Base-by-base conservation (phyloP, 1,140 invertebrate genomes). In the Berghia stephanieae region DNA sequence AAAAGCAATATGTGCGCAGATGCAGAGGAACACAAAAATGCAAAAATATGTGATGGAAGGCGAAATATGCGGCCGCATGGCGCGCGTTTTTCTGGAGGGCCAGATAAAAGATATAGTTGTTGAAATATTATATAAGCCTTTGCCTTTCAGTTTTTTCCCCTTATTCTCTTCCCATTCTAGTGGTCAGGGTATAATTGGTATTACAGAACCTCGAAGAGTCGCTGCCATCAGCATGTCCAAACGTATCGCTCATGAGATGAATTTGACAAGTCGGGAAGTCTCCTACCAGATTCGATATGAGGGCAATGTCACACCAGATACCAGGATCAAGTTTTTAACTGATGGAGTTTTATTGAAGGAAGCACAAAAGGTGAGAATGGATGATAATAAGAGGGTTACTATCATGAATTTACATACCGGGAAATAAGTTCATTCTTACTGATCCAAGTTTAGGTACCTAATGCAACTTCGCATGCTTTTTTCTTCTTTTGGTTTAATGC, bases 271-370 rank as follows among this genome's bases (percentile, higher is more conserved):
- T 42, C 91, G 93, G 85, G 92, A 95, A 86, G 95, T 99, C 4
- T 98, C 96, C 0, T 99, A 99, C 90, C 92, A 92, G 85, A 99
- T 99, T 88, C 91, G 98, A 79, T 99, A 98, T 89, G 97, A 99
- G 88, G 97, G 97, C 40, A 99, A 98, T 88, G 93, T 93, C 3
- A 95, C 93, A 0, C 92, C 93, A 8, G 92, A 95, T 10, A 99
- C 98, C 0, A 94, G 94, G 87, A 97, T 99, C 46, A 98, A 99
- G 88, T 99, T 99, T 87, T 98, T 99, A 97, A 99, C 98, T n/a
- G 98, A 99, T 91, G 98, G 98, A 90, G 97, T 99, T 5, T 90
- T 99, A 3, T 88, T 99, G 6, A 98, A 98, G 90, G 93, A 93
- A 86, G 87, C 93, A 57, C 89, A 92, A 81, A 86, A 89, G 83